Conservation (phyloP, 1,140 invertebrate genomes). For the Mya arenaria region DNA sequence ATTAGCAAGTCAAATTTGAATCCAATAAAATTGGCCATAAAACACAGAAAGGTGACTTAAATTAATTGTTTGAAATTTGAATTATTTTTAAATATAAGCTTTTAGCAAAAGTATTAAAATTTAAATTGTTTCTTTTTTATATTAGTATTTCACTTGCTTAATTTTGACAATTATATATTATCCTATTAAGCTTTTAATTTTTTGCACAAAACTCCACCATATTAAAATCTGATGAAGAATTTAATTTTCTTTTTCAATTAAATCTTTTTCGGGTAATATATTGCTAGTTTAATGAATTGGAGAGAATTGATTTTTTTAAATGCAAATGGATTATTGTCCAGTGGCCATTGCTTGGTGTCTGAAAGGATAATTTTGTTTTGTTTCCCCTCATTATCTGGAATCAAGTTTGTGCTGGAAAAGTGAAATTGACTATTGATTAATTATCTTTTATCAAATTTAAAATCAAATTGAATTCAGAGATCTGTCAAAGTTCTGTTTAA, state of each 20-base stretch:
- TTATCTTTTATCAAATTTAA: conserved; percentile 20
- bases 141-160: conserved; percentile 22
- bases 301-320: conserved; percentile 53
- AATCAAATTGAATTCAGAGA: too few species aligned
- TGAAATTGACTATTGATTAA: conserved; percentile 42
- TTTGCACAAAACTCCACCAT: too few species aligned
- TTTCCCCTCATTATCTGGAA: too few species aligned
- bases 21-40: conserved; percentile 36
- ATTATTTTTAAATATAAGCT: conserved; percentile 5
- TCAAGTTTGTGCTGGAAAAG: too few species aligned
- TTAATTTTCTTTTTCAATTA: conserved; percentile 53
- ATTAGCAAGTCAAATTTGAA: conserved; percentile 50
- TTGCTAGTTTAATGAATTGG: conserved; percentile 24
- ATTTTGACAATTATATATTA: conserved; percentile 28
- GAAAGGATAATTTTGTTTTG: too few species aligned
- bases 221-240: conserved; percentile 31
- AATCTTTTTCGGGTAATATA: conserved; percentile 46
- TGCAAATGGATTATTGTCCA: conserved; percentile 33
- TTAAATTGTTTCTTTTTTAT: conserved; percentile 7
- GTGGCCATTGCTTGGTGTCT: too few species aligned
- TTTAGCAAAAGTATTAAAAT: conserved; percentile 3
- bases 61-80: conserved; percentile 40
- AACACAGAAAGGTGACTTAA: conserved; percentile 25
- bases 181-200: too few species aligned
- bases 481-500: too few species aligned